Percentiles rank a stretch among this genome's conserved stretches.
phyloP scores from a whole-genome alignment of 92 coral and sea anemone genomes.

The Blastomussa wellsi region DNA sequence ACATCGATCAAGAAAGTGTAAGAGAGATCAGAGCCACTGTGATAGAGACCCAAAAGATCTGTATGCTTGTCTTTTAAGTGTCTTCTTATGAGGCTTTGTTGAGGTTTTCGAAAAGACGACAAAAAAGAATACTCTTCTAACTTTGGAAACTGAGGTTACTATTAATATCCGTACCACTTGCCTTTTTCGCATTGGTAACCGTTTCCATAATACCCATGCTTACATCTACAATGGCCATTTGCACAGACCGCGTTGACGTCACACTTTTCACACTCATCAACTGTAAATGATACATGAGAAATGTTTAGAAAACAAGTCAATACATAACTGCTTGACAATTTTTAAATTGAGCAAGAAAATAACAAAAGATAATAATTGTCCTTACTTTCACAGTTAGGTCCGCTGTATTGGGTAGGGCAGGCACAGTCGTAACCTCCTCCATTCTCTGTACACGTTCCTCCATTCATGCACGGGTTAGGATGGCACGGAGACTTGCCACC shows the following conservation, averaged over 20 bases:
- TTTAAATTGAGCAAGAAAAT: neutral
- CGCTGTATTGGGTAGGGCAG: constrained; percentile 80
- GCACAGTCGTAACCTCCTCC: constrained; percentile 97
- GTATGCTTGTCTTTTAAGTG: too few species aligned
- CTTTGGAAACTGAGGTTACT: neutral
- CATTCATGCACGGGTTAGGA: constrained; percentile 96
- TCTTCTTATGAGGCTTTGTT: too few species aligned
- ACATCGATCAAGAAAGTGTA: too few species aligned
- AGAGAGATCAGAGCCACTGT: too few species aligned
- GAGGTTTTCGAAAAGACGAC: too few species aligned
- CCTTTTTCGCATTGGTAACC: constrained; percentile 97
- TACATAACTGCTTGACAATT: neutral
- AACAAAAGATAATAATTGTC: too few species aligned
- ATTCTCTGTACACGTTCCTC: constrained; percentile 89
- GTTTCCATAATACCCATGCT: constrained; percentile 85
- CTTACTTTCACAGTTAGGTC: constrained; percentile 99
- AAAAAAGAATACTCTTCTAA: neutral
- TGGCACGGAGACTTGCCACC: constrained; percentile 69
- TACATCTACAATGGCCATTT: constrained; percentile 89
- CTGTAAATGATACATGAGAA: constrained; percentile 42
- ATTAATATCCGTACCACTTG: neutral
- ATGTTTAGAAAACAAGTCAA: neutral
- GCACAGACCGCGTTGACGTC: constrained; percentile 89
- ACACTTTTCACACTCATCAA: constrained; percentile 98
- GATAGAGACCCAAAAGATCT: too few species aligned